These are phyloP conservation scores for Yponomeuta evonymella DNA, from an alignment of 2,888 invertebrate genomes.

Conservation along the genomic window DNA sequence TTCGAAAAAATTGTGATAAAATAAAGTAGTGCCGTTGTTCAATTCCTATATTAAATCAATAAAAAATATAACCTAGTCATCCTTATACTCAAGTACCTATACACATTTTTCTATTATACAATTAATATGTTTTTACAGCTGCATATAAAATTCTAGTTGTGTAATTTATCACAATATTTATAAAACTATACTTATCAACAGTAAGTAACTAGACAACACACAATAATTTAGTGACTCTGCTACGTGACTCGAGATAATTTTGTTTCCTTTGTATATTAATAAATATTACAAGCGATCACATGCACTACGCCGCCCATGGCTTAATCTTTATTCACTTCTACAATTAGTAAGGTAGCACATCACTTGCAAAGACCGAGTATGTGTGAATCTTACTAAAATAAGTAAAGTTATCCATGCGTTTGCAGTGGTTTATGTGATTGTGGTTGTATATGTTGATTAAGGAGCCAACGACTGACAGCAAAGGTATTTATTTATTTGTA, in stretches of 20 bases:
- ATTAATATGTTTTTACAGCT: constrained; percentile 37
- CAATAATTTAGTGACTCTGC: constrained; percentile 65
- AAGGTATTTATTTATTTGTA: too few relatives aligned
- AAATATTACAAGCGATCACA: background rate
- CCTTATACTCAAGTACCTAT: background rate
- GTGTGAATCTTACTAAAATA: too few relatives aligned
- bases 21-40: background rate
- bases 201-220: constrained; percentile 50
- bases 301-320: background rate
- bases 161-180: constrained; percentile 59
- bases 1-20: background rate
- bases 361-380: too few relatives aligned
- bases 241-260: constrained; percentile 35
- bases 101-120: constrained; percentile 28
- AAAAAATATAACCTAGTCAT: background rate
- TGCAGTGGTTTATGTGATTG: too few relatives aligned
- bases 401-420: too few relatives aligned
- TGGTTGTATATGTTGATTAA: too few relatives aligned
- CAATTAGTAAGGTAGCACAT: too few relatives aligned
- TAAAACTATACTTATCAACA: constrained; percentile 40
- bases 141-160: constrained; percentile 44
- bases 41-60: background rate
- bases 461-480: too few relatives aligned
- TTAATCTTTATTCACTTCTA: background rate
- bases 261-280: background rate